Conservation (phyloP, 2,888 invertebrate species). For the Gryllus longicercus region DNA sequence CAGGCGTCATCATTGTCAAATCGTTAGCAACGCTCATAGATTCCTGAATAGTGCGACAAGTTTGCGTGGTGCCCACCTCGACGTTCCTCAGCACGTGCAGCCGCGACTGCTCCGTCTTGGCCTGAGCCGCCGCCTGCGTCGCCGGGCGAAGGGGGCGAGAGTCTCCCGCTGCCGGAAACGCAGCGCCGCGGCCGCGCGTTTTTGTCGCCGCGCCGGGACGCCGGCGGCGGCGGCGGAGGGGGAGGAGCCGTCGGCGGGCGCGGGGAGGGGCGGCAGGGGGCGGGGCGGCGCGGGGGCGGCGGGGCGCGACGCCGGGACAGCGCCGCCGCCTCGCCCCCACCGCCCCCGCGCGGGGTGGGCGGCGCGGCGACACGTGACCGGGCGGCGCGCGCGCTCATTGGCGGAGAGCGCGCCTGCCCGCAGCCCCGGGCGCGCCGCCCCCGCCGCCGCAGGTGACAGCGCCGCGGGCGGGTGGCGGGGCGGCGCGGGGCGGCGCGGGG, state of each 20-base stretch:
- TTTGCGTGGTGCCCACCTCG: no score
- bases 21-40: no score
- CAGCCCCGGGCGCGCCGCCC: not conserved
- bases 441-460: not conserved
- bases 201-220: not conserved
- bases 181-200: not conserved
- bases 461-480: not conserved
- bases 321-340: not conserved
- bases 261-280: not conserved
- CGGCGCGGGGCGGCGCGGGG: not conserved
- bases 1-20: no score
- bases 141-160: not conserved
- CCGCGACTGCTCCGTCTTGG: not conserved
- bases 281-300: not conserved
- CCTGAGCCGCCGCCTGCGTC: not conserved
- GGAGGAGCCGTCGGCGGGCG: not conserved
- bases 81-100: not conserved
- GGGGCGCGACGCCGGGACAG: slow-evolving; percentile 17
- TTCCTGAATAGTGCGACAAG: no score
- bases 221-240: not conserved
- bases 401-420: no score
- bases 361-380: slow-evolving; percentile 2
- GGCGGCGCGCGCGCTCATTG: not conserved
- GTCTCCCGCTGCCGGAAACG: not conserved
- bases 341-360: not conserved